These are phyloP conservation scores for Chalcis sispes DNA, from an alignment of 2,888 invertebrate species.

Conservation along the genomic window DNA sequence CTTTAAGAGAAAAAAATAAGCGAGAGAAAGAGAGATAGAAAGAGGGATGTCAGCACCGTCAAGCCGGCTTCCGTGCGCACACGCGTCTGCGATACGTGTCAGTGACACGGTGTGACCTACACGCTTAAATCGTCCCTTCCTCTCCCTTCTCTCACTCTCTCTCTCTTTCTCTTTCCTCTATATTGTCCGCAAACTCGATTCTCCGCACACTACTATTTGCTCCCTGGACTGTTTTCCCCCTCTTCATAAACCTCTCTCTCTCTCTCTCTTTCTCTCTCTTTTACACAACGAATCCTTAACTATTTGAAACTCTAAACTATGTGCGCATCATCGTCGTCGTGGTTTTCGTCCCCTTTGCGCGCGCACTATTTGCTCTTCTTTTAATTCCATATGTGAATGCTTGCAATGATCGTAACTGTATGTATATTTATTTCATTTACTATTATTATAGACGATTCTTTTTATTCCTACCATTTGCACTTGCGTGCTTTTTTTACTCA, in stretches of 20 bases:
- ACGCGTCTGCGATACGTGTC: no score
- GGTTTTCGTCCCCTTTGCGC: not conserved
- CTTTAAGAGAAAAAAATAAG: no score
- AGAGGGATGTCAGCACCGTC: no score
- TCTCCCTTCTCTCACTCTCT: no score
- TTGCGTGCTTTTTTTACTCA: no score
- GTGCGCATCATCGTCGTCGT: not conserved
- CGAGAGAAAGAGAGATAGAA: no score
- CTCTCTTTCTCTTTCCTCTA: no score
- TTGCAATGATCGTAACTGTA: no score
- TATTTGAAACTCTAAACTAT: not conserved
- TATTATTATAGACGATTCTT: slow-evolving; percentile 29
- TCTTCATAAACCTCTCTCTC: not conserved
- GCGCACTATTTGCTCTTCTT: not conserved
- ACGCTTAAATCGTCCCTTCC: not conserved
- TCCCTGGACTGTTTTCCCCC: not conserved
- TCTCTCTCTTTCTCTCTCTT: slow-evolving; percentile 2
- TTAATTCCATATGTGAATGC: not conserved
- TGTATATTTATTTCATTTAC: slow-evolving; percentile 33
- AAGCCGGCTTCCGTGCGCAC: no score
- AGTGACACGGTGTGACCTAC: no score
- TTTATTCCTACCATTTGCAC: slow-evolving; percentile 14
- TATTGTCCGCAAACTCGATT: no score
- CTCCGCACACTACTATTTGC: no score
- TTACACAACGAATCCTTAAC: not conserved